Base-by-base conservation (phyloP, 2,888 invertebrate genomes). In the Odiellus spinosus region DNA sequence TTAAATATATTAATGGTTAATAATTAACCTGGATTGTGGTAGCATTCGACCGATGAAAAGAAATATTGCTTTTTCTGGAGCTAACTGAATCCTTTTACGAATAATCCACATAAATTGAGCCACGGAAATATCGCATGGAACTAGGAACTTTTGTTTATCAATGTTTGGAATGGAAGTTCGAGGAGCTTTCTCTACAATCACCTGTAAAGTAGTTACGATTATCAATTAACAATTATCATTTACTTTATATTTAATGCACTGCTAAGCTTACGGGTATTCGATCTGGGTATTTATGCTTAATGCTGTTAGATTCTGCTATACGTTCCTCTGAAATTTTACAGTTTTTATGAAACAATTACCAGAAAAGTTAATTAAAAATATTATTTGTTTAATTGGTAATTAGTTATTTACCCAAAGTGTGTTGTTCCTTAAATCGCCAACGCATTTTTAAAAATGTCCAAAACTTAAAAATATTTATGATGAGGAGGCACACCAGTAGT, bases 21-120 rank as follows among this genome's bases (percentile, higher is more conserved):
- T n/a, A n/a, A n/a, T n/a, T n/a, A n/a, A 69, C 67, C 67, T 67
- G 26, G 67, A 63, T 55, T 67, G 67, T 10, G 69, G 69, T 19
- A 69, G 55, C 20, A 65, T 62, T 58, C 66, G 66, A 12, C 64
- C 65, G 11, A 69, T 65, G 59, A 69, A 68, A 18, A 69, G 56
- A 53, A 68, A 69, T 26, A 69, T 65, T 12, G 68, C 66, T 51
- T 67, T 67, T 49, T 67, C 68, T 26, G 67, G 62, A 3, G 64
- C 62, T n/a, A 69, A 54, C 49, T 65, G 63, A 35, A 69, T 66
- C 46, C 68, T 55, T 53, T 66, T 65, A n/a, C 69, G 58, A 20
- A 69, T 65, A 38, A 69, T 69, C 67, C 67, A 69, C 65, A 68
- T 67, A 47, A 69, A 68, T 56, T 69, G 69, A 19, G 68, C 68